phyloP scores from a whole-genome alignment of 2,888 invertebrate species.

The Ophraella communa region DNA sequence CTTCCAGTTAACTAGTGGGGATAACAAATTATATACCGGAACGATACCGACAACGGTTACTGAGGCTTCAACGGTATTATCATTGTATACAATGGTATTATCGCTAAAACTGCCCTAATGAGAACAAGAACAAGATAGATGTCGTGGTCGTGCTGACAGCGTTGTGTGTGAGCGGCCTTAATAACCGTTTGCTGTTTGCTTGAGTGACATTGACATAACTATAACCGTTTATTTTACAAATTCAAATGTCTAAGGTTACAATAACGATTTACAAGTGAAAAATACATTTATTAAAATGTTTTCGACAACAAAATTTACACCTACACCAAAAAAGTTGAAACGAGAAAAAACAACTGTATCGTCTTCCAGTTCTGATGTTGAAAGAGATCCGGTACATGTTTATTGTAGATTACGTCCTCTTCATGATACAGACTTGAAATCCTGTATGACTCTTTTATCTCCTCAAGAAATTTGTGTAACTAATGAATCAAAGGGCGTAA shows the following conservation, averaged over 20 bases:
- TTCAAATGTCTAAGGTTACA: background rate
- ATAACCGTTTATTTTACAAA: background rate
- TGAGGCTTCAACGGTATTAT: no score
- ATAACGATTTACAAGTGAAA: background rate
- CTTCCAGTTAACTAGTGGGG: no score
- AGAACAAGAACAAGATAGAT: no score
- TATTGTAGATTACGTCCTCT: conserved; percentile 86
- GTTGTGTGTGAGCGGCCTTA: no score
- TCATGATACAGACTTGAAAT: conserved; percentile 66
- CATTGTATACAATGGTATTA: no score
- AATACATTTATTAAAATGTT: conserved; percentile 40
- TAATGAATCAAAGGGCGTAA: conserved; percentile 60
- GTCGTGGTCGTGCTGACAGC: no score
- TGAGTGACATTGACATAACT: no score
- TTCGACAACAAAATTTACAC: conserved; percentile 45
- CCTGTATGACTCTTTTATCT: conserved; percentile 75
- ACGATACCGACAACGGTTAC: no score
- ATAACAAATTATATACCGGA: no score
- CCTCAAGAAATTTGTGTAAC: conserved; percentile 51
- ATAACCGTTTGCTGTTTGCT: no score
- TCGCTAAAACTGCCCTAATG: no score
- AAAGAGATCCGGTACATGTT: conserved; percentile 81
- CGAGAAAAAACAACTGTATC: conserved; percentile 53
- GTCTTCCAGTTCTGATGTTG: conserved; percentile 44
- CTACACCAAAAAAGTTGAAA: conserved; percentile 45